phyloP scores from a whole-genome alignment of 2,113 vertebrate genomes.

The Pterophyllum scalare region DNA sequence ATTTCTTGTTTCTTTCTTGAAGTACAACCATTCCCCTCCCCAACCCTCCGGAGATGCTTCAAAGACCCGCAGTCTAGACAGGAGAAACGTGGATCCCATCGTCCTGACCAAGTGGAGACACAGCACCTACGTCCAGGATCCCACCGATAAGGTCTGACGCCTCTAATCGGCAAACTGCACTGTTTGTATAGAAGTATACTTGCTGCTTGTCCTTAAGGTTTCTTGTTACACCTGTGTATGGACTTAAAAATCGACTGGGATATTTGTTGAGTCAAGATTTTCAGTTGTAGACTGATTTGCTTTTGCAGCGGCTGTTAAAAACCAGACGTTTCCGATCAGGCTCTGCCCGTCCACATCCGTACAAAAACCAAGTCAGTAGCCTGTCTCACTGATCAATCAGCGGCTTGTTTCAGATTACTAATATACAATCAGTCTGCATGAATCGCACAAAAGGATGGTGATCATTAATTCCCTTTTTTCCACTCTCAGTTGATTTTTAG shows the following conservation, averaged over 20 bases:
- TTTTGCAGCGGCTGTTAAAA: constrained; percentile 72
- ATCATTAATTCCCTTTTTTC: neutral
- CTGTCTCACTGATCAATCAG: neutral
- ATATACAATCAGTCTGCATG: constrained; percentile 50
- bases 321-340: constrained; percentile 63
- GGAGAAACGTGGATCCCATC: constrained; percentile 88
- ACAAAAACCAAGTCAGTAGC: constrained; percentile 79
- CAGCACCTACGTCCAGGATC: constrained; percentile 87
- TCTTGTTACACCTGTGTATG: neutral
- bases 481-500: neutral
- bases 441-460: constrained; percentile 20
- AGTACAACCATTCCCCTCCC: constrained; percentile 88
- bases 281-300: constrained; percentile 57
- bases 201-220: neutral
- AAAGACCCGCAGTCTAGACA: constrained; percentile 94
- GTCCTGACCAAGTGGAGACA: constrained; percentile 93
- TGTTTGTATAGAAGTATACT: fast-evolving
- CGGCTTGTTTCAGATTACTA: neutral
- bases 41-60: constrained; percentile 84
- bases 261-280: constrained; percentile 10
- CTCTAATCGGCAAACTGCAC: neutral
- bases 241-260: neutral
- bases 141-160: constrained; percentile 89
- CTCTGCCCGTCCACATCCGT: constrained; percentile 68
- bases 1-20: constrained; percentile 4